Evolutionary conservation across 2,113 vertebrate species (phyloP).

Genomic region (Hippocampus comes): DNA sequence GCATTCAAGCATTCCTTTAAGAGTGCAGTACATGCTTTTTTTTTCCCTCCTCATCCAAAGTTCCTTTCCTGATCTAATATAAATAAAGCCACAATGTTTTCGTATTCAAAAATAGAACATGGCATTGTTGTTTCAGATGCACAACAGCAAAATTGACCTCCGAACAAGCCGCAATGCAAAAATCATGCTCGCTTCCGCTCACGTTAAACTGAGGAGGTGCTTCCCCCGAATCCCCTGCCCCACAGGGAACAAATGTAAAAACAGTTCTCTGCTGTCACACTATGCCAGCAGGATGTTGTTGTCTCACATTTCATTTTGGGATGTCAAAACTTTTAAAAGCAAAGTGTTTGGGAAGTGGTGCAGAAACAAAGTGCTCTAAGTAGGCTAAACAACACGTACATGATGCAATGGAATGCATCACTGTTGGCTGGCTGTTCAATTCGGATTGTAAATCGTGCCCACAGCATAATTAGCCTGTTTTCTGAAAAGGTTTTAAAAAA

Average conservation of each 20-base stretch:
- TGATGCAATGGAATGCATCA: too few relatives aligned
- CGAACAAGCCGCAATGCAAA: background rate
- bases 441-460: too few relatives aligned
- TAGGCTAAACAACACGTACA: conserved; percentile 4
- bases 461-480: too few relatives aligned
- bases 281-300: background rate
- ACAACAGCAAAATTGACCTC: background rate
- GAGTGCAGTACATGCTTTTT: background rate
- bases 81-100: background rate
- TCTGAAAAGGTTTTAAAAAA: too few relatives aligned
- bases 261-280: background rate
- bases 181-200: background rate
- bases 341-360: conserved; percentile 10
- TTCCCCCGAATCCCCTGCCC: background rate
- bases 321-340: background rate
- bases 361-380: conserved; percentile 15
- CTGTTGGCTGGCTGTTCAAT: too few relatives aligned
- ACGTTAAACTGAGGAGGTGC: background rate
- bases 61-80: background rate
- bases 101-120: background rate
- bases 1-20: background rate
- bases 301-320: background rate
- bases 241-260: background rate
- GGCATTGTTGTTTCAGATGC: background rate
- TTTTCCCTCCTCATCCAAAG: too few relatives aligned